Evolutionary conservation across 2,797 vertebrate species (phyloP).

Genomic region (Hemibagrus guttatus): DNA sequence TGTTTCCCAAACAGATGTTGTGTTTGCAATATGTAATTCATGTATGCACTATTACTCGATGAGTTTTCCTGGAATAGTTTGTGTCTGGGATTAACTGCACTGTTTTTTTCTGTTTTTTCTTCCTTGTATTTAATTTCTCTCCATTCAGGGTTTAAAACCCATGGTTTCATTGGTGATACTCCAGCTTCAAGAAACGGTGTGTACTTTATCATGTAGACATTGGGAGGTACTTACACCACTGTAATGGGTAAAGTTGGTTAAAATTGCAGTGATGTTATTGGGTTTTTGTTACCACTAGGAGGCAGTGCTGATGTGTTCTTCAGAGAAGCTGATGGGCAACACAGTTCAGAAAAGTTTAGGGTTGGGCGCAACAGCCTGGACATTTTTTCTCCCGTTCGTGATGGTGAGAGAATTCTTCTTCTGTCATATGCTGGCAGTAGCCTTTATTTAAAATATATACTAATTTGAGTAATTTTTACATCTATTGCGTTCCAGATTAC

Average conservation of each 20-base stretch:
- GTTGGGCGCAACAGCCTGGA: slow-evolving; percentile 87
- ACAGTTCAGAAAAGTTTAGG: slow-evolving; percentile 71
- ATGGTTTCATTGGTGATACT: slow-evolving; percentile 46
- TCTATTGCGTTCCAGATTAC: slow-evolving; percentile 69
- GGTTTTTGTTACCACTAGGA: slow-evolving; percentile 41
- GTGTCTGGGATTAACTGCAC: background rate
- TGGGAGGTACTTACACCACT: background rate
- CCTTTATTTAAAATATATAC: background rate
- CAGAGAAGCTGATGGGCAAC: slow-evolving; percentile 82
- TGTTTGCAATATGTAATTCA: background rate
- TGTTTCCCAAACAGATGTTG: background rate
- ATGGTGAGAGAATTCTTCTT: slow-evolving; percentile 64
- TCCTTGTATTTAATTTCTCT: background rate
- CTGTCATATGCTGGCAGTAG: background rate
- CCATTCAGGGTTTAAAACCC: slow-evolving; percentile 49
- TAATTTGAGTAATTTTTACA: background rate
- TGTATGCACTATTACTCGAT: background rate
- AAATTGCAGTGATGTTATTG: background rate
- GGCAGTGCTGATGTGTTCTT: slow-evolving; percentile 71
- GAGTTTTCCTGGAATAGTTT: background rate
- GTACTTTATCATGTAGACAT: slow-evolving; percentile 2
- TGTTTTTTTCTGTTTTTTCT: background rate
- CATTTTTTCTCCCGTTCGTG: slow-evolving; percentile 87
- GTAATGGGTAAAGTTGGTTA: too few species aligned
- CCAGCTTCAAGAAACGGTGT: slow-evolving; percentile 55